Evolutionary conservation across 2,797 vertebrate species (phyloP), one percentile per base, ranked within the genome.

Genomic region (Geotrypetes seraphini): DNA sequence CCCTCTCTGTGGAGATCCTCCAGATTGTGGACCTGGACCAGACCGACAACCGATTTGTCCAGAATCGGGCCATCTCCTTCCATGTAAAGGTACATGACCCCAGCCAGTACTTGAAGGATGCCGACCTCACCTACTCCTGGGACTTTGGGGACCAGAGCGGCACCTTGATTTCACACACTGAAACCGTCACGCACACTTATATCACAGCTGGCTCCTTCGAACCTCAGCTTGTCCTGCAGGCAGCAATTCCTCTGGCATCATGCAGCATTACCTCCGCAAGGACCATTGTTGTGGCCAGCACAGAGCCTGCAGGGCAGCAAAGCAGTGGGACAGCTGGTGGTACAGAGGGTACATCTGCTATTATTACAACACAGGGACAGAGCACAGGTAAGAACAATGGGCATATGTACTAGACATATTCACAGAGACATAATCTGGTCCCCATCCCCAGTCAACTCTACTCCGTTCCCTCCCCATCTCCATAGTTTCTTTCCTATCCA

Each of bases 111-210:
- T 79, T 98, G 28, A 61, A 56, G 12, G 46, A 19, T 1, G 86
- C 91, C 2, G 94, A 96, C 31, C 18, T 98, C 47, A 90, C 85
- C 58, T 95, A 85, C 54, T 91, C 74, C 49, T 98, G 94, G 94
- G 86, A 98, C 69, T 98, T 98, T 21, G 94, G 94, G 3, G 94
- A 98, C 63, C 61, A 48, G 33, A 89, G 81, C 3, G 93, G 92
- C 3, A 94, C 86, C 2, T 76, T 97, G 23, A 92, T 98, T 69
- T 89, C 91, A 39, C 85, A 83, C 43, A 84, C 84, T 8, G 35
- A 48, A 32, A 59, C 58, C 0, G 84, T 92, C 52, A 89, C 90
- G 14, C 94, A 98, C 69, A 91, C 90, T 2, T 97, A 96, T 52
- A 61, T 87, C 3, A 5, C 66, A 2, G 24, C 69, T 0, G 91